Evolutionary conservation across 2,797 vertebrate genomes (phyloP).

Genomic region (Anisognathus igniventris): DNA sequence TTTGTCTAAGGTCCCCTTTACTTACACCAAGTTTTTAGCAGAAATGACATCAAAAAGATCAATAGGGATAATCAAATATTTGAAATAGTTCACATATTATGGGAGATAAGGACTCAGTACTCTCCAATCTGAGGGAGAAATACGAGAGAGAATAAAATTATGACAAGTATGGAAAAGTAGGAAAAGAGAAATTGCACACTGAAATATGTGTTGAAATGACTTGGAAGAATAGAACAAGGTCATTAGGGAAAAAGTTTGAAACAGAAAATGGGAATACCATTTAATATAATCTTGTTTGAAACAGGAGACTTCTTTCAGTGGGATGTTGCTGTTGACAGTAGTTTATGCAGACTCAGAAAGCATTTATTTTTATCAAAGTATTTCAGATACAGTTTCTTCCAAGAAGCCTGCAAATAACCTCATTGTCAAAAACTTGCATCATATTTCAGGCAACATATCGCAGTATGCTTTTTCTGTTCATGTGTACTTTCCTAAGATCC

Average conservation of each 20-base stretch:
- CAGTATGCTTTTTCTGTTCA: not conserved
- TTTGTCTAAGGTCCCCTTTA: not conserved
- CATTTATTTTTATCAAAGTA: not conserved
- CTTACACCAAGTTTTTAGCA: not conserved
- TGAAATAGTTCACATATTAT: not conserved
- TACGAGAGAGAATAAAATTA: not conserved
- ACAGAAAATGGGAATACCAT: not conserved
- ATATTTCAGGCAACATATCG: not conserved
- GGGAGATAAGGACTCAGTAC: not conserved
- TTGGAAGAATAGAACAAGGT: not conserved
- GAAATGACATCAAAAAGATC: not conserved
- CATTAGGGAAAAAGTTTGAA: not conserved
- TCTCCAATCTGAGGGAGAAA: not conserved
- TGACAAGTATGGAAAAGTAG: not conserved
- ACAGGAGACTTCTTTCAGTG: not conserved
- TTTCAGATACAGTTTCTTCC: not conserved
- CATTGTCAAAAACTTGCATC: not conserved
- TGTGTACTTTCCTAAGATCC: not conserved
- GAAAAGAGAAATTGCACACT: not conserved
- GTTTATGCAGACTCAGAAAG: not conserved
- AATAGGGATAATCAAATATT: not conserved
- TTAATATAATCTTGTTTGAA: not conserved
- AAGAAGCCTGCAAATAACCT: not conserved
- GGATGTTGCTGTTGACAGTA: not conserved
- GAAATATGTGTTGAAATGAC: not conserved